A percentile compares a stretch with the other conserved stretches of the same genome.
phyloP scores from a whole-genome alignment of 2,888 invertebrate species.

The Phlogophora meticulosa region DNA sequence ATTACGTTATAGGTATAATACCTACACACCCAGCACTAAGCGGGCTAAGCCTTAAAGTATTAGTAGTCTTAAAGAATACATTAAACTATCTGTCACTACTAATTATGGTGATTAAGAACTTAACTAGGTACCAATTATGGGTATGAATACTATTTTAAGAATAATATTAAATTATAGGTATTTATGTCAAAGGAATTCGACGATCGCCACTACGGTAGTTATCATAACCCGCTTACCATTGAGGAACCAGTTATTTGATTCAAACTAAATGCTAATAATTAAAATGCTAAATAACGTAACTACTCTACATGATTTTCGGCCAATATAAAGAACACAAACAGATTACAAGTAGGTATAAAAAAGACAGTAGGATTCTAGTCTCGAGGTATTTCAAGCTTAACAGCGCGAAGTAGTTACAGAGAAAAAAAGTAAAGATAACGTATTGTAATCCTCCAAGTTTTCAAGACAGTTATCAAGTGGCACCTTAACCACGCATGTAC shows the following conservation, averaged over 20 bases:
- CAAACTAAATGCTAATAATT: conserved; percentile 7
- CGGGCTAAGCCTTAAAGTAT: too few relatives aligned
- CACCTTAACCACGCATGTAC: conserved; percentile 6
- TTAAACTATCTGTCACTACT: neutral
- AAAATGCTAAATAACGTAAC: neutral
- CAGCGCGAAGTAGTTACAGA: neutral
- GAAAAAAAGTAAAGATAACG: neutral
- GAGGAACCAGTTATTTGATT: conserved; percentile 46
- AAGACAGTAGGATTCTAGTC: neutral
- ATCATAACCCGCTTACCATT: conserved; percentile 45
- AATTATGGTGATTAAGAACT: neutral
- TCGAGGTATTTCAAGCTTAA: too few relatives aligned
- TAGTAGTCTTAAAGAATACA: too few relatives aligned
- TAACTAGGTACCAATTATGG: neutral
- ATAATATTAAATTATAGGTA: conserved; percentile 10
- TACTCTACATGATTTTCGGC: neutral
- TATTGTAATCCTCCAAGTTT: neutral
- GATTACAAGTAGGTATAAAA: neutral
- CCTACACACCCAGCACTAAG: too few relatives aligned
- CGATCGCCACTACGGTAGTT: conserved; percentile 21
- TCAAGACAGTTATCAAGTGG: neutral
- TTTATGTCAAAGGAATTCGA: conserved; percentile 28
- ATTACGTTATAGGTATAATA: too few relatives aligned
- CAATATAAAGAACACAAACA: neutral
- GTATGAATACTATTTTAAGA: neutral